Conservation (phyloP, 1,140 invertebrate species). For the Nasonia longicornis region DNA sequence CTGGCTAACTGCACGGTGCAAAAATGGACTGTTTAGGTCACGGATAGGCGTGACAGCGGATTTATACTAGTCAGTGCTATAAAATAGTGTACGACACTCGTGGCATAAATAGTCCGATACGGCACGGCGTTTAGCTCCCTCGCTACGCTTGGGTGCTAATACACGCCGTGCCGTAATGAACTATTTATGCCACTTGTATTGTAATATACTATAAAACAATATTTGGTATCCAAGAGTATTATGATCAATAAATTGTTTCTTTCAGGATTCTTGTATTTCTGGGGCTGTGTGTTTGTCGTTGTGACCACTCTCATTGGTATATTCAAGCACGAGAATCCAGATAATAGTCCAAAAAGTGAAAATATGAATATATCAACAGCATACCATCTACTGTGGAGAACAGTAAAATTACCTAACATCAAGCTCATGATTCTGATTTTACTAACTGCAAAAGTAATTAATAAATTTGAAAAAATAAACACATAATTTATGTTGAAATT, state of each 20-base stretch:
- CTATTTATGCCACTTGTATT: too few species aligned
- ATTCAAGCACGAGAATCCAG: conserved; percentile 86
- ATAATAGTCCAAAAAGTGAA: conserved; percentile 63
- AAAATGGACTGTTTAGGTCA: too few species aligned
- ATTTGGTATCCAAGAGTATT: not conserved
- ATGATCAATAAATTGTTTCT: conserved; percentile 39
- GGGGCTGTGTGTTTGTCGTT: conserved; percentile 92
- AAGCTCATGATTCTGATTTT: conserved; percentile 83
- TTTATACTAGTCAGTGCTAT: too few species aligned
- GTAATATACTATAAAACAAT: not conserved
- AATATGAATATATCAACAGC: conserved; percentile 81
- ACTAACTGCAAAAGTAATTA: conserved; percentile 88
- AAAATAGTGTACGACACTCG: too few species aligned
- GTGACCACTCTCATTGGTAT: conserved; percentile 91
- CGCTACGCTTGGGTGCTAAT: too few species aligned
- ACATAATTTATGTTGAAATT: not conserved
- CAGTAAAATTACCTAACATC: conserved; percentile 87
- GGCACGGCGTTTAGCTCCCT: too few species aligned
- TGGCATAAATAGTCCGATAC: too few species aligned
- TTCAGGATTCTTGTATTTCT: conserved; percentile 92
- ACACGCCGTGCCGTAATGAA: too few species aligned
- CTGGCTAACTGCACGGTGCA: too few species aligned
- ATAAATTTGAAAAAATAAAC: not conserved
- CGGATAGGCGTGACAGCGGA: too few species aligned
- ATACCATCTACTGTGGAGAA: conserved; percentile 86